Evolutionary conservation across 1,140 invertebrate genomes (phyloP).

Genomic region (Chionoecetes opilio): DNA sequence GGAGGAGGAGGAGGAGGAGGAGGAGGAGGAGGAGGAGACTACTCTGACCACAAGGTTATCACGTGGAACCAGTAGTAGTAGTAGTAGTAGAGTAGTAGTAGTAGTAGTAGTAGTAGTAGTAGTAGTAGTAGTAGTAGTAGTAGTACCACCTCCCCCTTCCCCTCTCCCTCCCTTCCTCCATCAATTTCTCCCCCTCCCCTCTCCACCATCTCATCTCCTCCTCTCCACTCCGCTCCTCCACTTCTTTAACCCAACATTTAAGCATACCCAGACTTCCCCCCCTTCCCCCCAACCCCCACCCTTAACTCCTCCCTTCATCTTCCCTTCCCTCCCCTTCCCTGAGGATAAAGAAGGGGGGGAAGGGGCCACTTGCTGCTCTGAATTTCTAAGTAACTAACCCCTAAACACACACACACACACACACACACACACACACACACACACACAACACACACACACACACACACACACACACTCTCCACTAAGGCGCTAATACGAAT

Average conservation of each 20-base stretch:
- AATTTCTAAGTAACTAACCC: too few relatives aligned
- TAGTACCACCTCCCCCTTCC: background rate
- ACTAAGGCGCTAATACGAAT: too few relatives aligned
- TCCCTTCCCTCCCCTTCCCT: background rate
- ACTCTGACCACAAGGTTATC: background rate
- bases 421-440: too few relatives aligned
- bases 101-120: background rate
- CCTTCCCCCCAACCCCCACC: too few relatives aligned
- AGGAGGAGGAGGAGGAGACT: conserved; percentile 1
- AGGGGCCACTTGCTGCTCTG: too few relatives aligned
- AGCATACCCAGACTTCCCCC: too few relatives aligned
- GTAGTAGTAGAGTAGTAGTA: background rate
- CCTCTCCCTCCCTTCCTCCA: background rate
- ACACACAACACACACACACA: too few relatives aligned
- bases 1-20: background rate
- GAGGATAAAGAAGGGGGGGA: background rate
- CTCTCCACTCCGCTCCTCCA: too few relatives aligned
- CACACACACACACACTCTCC: too few relatives aligned
- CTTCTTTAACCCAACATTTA: too few relatives aligned
- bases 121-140: background rate
- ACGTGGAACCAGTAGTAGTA: background rate
- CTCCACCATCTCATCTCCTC: too few relatives aligned
- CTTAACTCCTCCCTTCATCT: background rate
- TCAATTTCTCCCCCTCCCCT: background rate
- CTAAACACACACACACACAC: too few relatives aligned